phyloP scores from a whole-genome alignment of 2,113 vertebrate species.

The Meleagris gallopavo region DNA sequence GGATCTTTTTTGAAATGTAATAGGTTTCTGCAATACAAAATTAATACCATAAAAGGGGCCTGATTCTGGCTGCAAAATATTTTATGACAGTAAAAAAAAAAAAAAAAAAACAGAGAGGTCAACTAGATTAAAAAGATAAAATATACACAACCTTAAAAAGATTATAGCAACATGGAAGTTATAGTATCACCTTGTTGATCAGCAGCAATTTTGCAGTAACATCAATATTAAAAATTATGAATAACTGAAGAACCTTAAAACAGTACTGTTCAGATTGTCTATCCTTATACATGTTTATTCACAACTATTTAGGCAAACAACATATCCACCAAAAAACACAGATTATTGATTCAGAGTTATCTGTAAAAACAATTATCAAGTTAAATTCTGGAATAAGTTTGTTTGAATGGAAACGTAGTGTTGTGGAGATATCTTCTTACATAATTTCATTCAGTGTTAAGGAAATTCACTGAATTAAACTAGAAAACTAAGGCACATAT shows the following conservation, averaged over 20 bases:
- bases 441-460: not conserved
- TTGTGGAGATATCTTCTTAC: not conserved
- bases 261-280: not conserved
- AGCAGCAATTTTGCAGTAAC: not conserved
- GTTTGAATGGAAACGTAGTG: not conserved
- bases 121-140: not conserved
- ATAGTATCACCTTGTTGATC: not conserved
- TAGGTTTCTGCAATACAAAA: not conserved
- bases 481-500: not conserved
- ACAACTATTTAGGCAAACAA: not conserved
- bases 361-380: not conserved
- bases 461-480: not conserved
- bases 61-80: accelerated
- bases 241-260: not conserved
- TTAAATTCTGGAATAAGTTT: not conserved
- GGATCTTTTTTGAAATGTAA: not conserved
- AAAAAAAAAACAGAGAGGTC: not conserved
- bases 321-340: not conserved
- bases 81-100: not conserved
- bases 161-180: not conserved
- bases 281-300: not conserved
- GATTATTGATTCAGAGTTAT: not conserved
- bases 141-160: not conserved
- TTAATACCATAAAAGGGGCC: not conserved
- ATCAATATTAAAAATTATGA: not conserved